Percentiles rank a stretch among this genome's conserved stretches.
Evolutionary conservation across 2,888 invertebrate species (phyloP).

Genomic region (Thymelicus sylvestris): DNA sequence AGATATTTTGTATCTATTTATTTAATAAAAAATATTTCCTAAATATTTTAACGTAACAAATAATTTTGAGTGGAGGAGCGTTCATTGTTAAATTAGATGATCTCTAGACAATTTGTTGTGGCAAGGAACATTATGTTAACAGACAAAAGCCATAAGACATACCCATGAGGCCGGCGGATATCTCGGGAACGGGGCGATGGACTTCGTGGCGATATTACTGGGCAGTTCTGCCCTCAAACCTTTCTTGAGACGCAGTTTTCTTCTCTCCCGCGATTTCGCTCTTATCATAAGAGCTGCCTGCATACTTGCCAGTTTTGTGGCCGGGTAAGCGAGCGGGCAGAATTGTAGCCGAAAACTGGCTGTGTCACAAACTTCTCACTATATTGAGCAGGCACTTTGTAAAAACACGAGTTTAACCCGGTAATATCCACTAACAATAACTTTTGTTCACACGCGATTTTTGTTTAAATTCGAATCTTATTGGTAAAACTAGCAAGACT

Average conservation of each 20-base stretch:
- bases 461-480: constrained; percentile 46
- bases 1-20: too few species aligned
- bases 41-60: too few species aligned
- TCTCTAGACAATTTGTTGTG: background rate
- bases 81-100: too few species aligned
- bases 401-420: constrained; percentile 35
- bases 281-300: constrained; percentile 97
- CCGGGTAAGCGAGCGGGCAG: constrained; percentile 59
- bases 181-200: constrained; percentile 94
- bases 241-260: constrained; percentile 90
- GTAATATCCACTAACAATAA: constrained; percentile 41
- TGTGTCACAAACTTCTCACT: constrained; percentile 19
- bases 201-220: constrained; percentile 94
- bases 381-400: constrained; percentile 34
- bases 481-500: constrained; percentile 62
- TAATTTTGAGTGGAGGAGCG: too few species aligned
- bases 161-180: constrained; percentile 93
- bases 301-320: constrained; percentile 89
- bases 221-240: constrained; percentile 92
- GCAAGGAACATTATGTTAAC: constrained; percentile 21
- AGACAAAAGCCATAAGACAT: constrained; percentile 60
- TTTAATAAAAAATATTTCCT: too few species aligned
- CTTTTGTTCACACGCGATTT: constrained; percentile 38
- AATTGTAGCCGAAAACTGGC: constrained; percentile 54
- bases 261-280: constrained; percentile 94